Evolutionary conservation across 2,113 vertebrate genomes (phyloP).

Genomic region (Ramphastos sulfuratus): DNA sequence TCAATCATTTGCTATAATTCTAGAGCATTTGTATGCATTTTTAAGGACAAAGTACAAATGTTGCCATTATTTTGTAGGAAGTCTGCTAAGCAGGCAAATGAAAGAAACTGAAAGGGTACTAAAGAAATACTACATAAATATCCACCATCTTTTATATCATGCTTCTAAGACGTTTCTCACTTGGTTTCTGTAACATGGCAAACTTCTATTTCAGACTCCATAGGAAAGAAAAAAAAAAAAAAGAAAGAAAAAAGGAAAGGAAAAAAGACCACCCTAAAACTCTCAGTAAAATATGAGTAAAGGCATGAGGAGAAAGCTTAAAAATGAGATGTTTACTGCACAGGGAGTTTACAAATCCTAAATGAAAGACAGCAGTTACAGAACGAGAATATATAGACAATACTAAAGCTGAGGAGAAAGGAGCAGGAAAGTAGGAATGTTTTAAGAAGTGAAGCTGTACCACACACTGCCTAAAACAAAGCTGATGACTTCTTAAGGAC

Average conservation of each 20-base stretch:
- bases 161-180: neutral
- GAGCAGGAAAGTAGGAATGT: neutral
- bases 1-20: neutral
- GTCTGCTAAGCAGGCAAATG: neutral
- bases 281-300: neutral
- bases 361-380: slow-evolving; percentile 26
- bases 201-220: too few relatives aligned
- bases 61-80: neutral
- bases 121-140: neutral
- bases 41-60: neutral
- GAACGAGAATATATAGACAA: neutral
- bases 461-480: neutral
- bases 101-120: neutral
- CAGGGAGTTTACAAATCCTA: slow-evolving; percentile 14
- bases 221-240: neutral
- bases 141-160: neutral
- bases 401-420: neutral
- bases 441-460: neutral
- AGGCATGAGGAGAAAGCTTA: neutral
- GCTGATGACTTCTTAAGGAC: neutral
- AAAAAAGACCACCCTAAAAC: neutral
- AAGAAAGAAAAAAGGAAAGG: neutral
- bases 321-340: slow-evolving; percentile 13
- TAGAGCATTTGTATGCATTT: neutral
- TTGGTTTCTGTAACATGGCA: neutral